Conservation (phyloP, 2,888 invertebrate species). For the Anaspis maculata region DNA sequence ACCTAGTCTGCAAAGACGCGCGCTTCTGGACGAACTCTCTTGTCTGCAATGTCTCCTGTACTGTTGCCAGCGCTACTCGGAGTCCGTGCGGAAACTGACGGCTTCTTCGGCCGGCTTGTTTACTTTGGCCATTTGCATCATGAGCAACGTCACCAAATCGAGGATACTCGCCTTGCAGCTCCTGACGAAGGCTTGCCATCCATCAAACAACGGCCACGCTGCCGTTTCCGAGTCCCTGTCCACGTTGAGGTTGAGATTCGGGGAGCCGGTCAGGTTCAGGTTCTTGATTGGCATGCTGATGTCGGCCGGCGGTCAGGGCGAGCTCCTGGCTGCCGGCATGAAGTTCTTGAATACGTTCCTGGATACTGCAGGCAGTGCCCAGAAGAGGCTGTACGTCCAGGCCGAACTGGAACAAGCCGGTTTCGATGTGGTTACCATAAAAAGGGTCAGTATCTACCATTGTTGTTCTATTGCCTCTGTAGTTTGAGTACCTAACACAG, state of each 20-base stretch:
- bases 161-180: conserved; percentile 81
- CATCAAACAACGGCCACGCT: conserved; percentile 66
- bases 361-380: conserved; percentile 64
- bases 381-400: conserved; percentile 75
- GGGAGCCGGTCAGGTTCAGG: conserved; percentile 87
- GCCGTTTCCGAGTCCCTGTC: conserved; percentile 87
- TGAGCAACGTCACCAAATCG: conserved; percentile 80
- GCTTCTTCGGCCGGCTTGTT: conserved; percentile 74
- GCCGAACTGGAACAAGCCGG: conserved; percentile 79
- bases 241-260: conserved; percentile 76
- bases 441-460: too few relatives aligned
- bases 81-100: conserved; percentile 69
- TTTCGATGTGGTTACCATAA: conserved; percentile 55
- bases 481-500: neutral
- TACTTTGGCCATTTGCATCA: conserved; percentile 77
- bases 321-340: conserved; percentile 71
- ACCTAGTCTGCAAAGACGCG: conserved; percentile 62
- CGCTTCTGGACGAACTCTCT: conserved; percentile 78
- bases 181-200: conserved; percentile 74
- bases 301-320: conserved; percentile 60
- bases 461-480: too few relatives aligned
- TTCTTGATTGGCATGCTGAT: conserved; percentile 84
- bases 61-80: conserved; percentile 70
- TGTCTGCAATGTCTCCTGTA: conserved; percentile 82
- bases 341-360: conserved; percentile 78